A percentile compares a stretch with the other conserved stretches of the same genome.
These are phyloP conservation scores for Nephrocerus scutellatus DNA, from an alignment of 2,888 invertebrate genomes.

Conservation along the genomic window DNA sequence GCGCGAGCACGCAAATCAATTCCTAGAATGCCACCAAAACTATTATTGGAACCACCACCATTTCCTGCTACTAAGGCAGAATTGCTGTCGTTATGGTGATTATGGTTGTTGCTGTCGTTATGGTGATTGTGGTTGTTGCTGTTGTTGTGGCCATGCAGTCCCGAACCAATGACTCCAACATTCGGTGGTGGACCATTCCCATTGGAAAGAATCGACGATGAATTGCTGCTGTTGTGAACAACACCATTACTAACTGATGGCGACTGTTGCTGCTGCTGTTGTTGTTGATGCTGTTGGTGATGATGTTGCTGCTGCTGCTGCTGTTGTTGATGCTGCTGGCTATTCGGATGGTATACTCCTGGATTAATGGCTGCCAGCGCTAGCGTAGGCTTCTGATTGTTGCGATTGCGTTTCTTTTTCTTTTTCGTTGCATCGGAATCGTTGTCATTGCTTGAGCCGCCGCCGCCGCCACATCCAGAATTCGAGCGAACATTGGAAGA, in stretches of 20 bases:
- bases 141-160: conserved; percentile 31
- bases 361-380: conserved; percentile 52
- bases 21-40: conserved; percentile 28
- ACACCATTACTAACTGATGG: conserved; percentile 16
- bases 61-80: conserved; percentile 29
- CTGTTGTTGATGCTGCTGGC: conserved; percentile 27
- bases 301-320: conserved; percentile 19
- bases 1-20: conserved; percentile 58
- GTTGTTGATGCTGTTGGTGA: conserved; percentile 15
- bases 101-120: conserved; percentile 18
- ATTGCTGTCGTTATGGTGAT: conserved; percentile 27
- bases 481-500: no score
- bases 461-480: neutral
- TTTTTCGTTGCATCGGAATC: conserved; percentile 57
- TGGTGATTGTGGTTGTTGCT: conserved; percentile 21
- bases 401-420: conserved; percentile 62
- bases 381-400: conserved; percentile 56
- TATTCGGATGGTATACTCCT: conserved; percentile 38
- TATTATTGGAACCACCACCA: conserved; percentile 10
- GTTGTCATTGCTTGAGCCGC: conserved; percentile 8
- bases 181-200: conserved; percentile 26
- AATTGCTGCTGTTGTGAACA: conserved; percentile 9
- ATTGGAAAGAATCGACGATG: conserved; percentile 11
- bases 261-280: conserved; percentile 10
- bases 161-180: conserved; percentile 43